phyloP scores from a whole-genome alignment of 92 coral and sea anemone species.

The Isaurus tuberculatus region DNA sequence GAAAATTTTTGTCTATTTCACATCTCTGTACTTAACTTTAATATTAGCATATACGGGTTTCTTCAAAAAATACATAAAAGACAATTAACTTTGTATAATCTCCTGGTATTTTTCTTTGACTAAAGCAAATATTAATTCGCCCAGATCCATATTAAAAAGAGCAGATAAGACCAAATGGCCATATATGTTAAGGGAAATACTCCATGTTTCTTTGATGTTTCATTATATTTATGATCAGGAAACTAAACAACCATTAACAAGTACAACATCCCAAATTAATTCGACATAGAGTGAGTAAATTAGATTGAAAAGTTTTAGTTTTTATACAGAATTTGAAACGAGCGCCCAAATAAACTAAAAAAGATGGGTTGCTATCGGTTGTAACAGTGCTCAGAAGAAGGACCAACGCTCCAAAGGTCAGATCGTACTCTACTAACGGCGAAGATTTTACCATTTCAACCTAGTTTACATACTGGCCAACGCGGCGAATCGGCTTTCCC shows the following conservation, averaged over 20 bases:
- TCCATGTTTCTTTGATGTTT: background rate
- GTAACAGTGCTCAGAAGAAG: too few relatives aligned
- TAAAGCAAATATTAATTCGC: background rate
- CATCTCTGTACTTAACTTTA: background rate
- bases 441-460: too few relatives aligned
- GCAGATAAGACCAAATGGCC: background rate
- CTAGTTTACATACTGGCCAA: too few relatives aligned
- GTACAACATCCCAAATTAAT: too few relatives aligned
- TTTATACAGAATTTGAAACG: too few relatives aligned
- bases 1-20: background rate
- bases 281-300: too few relatives aligned
- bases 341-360: too few relatives aligned
- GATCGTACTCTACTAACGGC: too few relatives aligned
- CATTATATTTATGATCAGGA: background rate
- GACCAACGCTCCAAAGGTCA: too few relatives aligned
- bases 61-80: slow-evolving; percentile 14
- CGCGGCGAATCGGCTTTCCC: too few relatives aligned
- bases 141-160: background rate
- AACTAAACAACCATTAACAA: background rate
- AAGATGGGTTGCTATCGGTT: too few relatives aligned
- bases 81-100: slow-evolving; percentile 33
- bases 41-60: slow-evolving; percentile 15
- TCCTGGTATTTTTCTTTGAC: background rate
- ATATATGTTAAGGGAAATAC: background rate
- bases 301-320: too few relatives aligned